Evolutionary conservation across 1,140 invertebrate species (phyloP).

Genomic region (Monochamus saltuarius): DNA sequence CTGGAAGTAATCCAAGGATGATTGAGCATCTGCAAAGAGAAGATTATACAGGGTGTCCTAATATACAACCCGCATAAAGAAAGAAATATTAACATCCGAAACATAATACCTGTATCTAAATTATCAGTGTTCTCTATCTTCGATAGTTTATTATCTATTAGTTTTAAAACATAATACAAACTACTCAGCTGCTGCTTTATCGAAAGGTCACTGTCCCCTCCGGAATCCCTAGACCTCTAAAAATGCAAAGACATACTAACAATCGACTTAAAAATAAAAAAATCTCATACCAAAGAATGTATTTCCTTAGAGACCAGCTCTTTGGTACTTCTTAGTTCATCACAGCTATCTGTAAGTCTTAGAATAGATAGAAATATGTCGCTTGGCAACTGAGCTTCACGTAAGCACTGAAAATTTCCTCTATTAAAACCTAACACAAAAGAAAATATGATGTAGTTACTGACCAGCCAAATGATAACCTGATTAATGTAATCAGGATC

Average conservation of each 20-base stretch:
- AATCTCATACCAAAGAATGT: constrained; percentile 62
- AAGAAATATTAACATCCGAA: too few relatives aligned
- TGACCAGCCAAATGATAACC: constrained; percentile 86
- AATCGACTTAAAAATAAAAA: constrained; percentile 16
- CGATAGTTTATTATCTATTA: constrained; percentile 68
- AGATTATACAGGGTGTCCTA: too few relatives aligned
- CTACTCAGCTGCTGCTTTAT: constrained; percentile 90
- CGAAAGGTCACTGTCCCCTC: constrained; percentile 77
- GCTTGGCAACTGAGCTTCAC: constrained; percentile 72
- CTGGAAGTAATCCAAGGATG: constrained; percentile 33
- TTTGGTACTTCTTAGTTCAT: constrained; percentile 78
- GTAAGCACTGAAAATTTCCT: constrained; percentile 66
- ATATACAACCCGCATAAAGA: too few relatives aligned
- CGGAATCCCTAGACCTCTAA: constrained; percentile 78
- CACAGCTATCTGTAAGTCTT: constrained; percentile 72
- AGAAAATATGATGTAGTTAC: constrained; percentile 32
- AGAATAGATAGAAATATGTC: constrained; percentile 83
- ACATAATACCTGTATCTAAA: constrained; percentile 39
- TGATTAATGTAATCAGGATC: constrained; percentile 96
- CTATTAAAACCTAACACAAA: not conserved
- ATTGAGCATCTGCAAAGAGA: constrained; percentile 19
- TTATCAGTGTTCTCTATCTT: constrained; percentile 61
- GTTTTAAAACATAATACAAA: constrained; percentile 76
- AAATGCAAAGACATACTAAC: constrained; percentile 16
- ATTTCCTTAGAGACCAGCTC: constrained; percentile 80